Percentiles rank a stretch among this genome's conserved stretches.
Conservation (phyloP, 2,888 invertebrate genomes). For the Scaptomyza flava region DNA sequence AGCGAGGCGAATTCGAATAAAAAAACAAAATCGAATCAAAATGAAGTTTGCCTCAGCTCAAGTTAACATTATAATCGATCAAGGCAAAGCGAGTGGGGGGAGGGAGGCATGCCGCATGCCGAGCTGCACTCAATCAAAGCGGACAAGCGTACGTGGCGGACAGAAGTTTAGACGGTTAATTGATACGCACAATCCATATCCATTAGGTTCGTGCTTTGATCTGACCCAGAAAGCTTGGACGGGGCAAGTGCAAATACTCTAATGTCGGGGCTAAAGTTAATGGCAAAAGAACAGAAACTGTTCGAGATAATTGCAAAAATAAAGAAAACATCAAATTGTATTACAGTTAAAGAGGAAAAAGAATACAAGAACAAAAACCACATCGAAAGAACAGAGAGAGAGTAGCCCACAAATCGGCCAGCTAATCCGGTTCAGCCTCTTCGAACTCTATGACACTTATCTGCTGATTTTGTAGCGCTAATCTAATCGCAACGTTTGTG, state of each 20-base stretch:
- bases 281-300: conserved; percentile 33
- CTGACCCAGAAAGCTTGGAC: conserved; percentile 66
- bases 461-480: conserved; percentile 29
- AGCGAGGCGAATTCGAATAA: conserved; percentile 11
- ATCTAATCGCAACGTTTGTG: conserved; percentile 60
- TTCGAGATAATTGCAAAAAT: conserved; percentile 43
- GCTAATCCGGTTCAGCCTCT: conserved; percentile 51
- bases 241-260: conserved; percentile 57
- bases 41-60: conserved; percentile 36
- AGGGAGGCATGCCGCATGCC: conserved; percentile 64
- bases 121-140: conserved; percentile 68
- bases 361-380: conserved; percentile 10
- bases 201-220: conserved; percentile 65
- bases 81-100: conserved; percentile 65
- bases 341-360: conserved; percentile 11
- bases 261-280: conserved; percentile 43
- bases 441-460: conserved; percentile 23
- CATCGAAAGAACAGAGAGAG: conserved; percentile 14
- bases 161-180: conserved; percentile 64
- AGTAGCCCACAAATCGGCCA: conserved; percentile 33
- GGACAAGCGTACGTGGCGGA: conserved; percentile 35
- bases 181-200: conserved; percentile 77
- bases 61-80: conserved; percentile 80
- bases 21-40: conserved; percentile 29
- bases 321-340: conserved; percentile 29